Conservation (phyloP, 2,888 invertebrate genomes). For the Autographa pulchrina region DNA sequence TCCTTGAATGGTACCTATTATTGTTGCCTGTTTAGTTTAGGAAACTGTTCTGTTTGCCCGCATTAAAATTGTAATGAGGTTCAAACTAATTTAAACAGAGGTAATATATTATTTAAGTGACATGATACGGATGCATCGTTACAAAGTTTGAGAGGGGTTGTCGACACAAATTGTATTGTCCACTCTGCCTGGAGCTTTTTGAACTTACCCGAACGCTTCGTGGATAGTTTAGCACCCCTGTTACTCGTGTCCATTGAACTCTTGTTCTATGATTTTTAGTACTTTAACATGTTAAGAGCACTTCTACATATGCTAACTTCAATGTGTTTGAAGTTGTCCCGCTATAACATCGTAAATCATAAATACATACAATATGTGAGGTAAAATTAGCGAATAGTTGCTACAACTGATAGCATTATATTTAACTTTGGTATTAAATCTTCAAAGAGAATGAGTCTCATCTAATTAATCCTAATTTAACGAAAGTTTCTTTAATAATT, state of each 20-base stretch:
- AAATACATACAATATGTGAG: not conserved
- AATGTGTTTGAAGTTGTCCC: not conserved
- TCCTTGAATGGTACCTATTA: not conserved
- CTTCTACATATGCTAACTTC: not conserved
- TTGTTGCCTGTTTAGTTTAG: slow-evolving; percentile 12
- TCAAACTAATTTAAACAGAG: slow-evolving; percentile 21
- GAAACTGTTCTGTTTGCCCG: slow-evolving; percentile 9
- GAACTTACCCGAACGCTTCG: slow-evolving; percentile 7
- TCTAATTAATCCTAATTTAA: not conserved
- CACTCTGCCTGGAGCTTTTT: not conserved
- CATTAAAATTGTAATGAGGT: slow-evolving; percentile 25
- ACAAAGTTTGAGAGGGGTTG: not conserved
- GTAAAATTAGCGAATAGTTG: not conserved
- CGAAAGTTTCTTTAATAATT: not conserved
- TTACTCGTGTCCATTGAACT: slow-evolving; percentile 6
- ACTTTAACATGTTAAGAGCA: not conserved
- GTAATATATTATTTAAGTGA: not conserved
- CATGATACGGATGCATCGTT: slow-evolving; percentile 5
- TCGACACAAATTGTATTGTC: slow-evolving; percentile 7
- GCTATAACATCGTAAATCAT: not conserved
- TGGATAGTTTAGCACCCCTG: not conserved
- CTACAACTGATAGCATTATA: not conserved
- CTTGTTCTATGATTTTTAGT: not conserved
- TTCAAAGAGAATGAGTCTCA: not conserved
- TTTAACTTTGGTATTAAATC: not conserved